Evolutionary conservation across 2,797 vertebrate species (phyloP).

Genomic region (Ctenosaura bakeri): DNA sequence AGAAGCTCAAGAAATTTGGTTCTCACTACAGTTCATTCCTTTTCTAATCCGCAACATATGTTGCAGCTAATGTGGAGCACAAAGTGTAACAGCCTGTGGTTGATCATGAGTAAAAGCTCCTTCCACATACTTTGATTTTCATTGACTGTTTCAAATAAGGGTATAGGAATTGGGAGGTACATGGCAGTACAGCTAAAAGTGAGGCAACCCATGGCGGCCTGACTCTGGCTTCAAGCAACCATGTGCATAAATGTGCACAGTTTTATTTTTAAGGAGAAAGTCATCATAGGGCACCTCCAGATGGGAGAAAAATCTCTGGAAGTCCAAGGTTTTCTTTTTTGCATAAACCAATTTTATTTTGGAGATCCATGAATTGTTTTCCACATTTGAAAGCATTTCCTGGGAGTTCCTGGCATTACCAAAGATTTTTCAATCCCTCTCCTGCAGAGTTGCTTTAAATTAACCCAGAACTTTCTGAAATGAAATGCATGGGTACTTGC

Average conservation of each 20-base stretch:
- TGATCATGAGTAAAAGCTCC: neutral
- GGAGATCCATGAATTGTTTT: no score
- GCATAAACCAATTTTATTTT: no score
- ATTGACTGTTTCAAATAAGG: neutral
- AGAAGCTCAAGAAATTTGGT: neutral
- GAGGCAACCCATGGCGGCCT: no score
- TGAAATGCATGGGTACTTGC: no score
- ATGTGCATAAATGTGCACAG: neutral
- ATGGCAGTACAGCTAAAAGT: neutral
- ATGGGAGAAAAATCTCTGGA: no score
- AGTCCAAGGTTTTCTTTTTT: no score
- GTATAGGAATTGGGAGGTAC: neutral
- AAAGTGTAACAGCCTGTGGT: neutral
- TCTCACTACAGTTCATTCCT: neutral
- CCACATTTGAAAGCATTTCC: no score
- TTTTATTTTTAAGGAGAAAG: neutral
- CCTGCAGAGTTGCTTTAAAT: no score
- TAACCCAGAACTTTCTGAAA: no score
- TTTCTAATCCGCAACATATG: slow-evolving; percentile 12
- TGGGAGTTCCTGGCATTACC: no score
- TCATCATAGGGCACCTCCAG: neutral
- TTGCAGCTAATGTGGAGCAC: neutral
- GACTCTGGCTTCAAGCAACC: neutral
- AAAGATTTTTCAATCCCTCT: no score
- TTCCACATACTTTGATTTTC: neutral